Percentiles rank a stretch among this genome's conserved stretches.
These are phyloP conservation scores for Hyposoter didymator DNA, from an alignment of 2,888 invertebrate species.

Conservation along the genomic window DNA sequence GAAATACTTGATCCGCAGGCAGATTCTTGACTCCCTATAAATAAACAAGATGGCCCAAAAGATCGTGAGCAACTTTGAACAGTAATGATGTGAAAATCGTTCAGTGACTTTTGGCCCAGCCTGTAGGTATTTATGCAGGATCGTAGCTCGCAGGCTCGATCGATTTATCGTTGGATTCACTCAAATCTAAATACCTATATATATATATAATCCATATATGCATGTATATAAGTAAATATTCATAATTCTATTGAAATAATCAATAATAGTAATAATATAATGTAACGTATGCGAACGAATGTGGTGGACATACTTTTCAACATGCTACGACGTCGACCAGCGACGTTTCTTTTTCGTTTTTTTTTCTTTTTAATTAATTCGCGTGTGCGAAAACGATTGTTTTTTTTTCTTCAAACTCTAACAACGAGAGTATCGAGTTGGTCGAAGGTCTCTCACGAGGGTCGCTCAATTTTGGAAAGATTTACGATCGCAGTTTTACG, in stretches of 20 bases:
- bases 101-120: background rate
- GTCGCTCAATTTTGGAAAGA: background rate
- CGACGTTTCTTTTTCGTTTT: constrained; percentile 55
- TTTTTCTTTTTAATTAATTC: constrained; percentile 30
- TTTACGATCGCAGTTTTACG: background rate
- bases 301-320: constrained; percentile 64
- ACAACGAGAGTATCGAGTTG: constrained; percentile 57
- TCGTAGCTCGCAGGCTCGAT: constrained; percentile 43
- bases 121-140: background rate
- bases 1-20: constrained; percentile 58
- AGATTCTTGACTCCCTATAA: constrained; percentile 52
- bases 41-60: constrained; percentile 5
- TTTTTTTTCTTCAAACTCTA: background rate
- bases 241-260: constrained; percentile 20
- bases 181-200: constrained; percentile 66
- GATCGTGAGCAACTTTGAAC: background rate
- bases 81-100: background rate
- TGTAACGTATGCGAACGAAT: constrained; percentile 67
- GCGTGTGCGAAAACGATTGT: constrained; percentile 53
- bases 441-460: constrained; percentile 14
- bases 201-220: constrained; percentile 43
- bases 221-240: constrained; percentile 24
- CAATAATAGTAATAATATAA: constrained; percentile 43
- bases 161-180: constrained; percentile 47
- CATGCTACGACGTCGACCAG: constrained; percentile 68